Base-by-base conservation (phyloP, 2,797 vertebrate genomes). In the Mycteria americana region DNA sequence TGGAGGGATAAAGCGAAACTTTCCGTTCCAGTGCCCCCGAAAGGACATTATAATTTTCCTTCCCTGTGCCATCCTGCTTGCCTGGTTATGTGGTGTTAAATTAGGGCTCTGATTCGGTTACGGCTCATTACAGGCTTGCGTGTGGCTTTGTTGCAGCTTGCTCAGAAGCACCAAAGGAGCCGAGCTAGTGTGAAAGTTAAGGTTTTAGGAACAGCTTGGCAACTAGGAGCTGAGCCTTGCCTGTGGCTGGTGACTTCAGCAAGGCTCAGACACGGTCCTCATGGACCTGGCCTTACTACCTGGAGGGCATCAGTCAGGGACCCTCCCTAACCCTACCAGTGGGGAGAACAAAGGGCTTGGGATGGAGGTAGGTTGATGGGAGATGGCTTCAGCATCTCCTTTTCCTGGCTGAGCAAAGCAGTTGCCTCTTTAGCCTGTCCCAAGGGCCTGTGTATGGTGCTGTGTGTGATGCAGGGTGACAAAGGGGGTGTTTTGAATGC, bases 71-170 rank as follows among this genome's bases (percentile, higher is more conserved):
- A 76, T 92, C 72, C 51, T 80, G 82, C 91, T 92, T 94, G 87
- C 95, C 87, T 86, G 78, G 91, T 92, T 96, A 93, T 95, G 72
- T 93, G 91, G 95, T 87, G 35, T 95, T 87, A 94, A 97, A 97
- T 95, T 95, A 87, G 89, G 51, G 78, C 91, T 96, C 77, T 76
- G 85, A 70, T 94, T 96, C 5, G 2, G 94, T 56, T 93, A 88
- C 0, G 14, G 83, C 89, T 86, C 91, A 78, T 96, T 95, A 92
- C 84, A 75, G 77, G 67, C n/a, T 80, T 63, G 74, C 0, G 0
- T 53, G 30, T 89, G 74, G 41, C 75, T 83, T 89, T 82, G 81
- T 76, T 69, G 70, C 82, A 46, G 53, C 8, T 6, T 91, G 76
- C 62, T 83, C 50, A 89, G 77, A 78, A 54, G 70, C 54, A 87